Conservation (phyloP, 2,113 vertebrate genomes). For the Casuarius casuarius region DNA sequence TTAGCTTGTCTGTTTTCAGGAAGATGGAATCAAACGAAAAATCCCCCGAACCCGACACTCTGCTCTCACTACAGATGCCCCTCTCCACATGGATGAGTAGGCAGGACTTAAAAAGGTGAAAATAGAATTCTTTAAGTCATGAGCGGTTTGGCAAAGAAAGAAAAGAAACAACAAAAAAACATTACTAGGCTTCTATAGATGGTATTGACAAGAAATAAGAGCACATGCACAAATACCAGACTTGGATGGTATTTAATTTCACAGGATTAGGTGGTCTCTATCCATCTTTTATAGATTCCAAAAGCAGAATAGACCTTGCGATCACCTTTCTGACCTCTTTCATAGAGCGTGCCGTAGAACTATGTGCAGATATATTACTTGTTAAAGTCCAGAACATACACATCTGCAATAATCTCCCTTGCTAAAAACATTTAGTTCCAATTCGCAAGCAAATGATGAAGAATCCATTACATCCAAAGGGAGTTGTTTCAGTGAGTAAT, state of each 20-base stretch:
- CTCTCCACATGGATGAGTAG: background rate
- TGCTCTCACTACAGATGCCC: background rate
- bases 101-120: background rate
- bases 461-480: background rate
- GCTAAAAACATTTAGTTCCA: background rate
- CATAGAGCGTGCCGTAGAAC: background rate
- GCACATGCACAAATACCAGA: background rate
- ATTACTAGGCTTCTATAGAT: background rate
- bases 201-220: background rate
- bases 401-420: background rate
- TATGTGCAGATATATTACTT: rapidly evolving
- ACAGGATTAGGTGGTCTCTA: background rate
- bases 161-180: background rate
- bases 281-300: background rate
- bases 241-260: background rate
- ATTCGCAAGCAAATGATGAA: background rate
- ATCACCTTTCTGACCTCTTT: background rate
- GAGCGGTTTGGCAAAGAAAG: background rate
- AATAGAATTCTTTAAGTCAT: background rate
- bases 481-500: background rate
- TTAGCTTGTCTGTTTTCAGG: background rate
- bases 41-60: background rate
- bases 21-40: no score
- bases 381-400: background rate
- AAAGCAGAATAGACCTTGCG: background rate